These are phyloP conservation scores for Steinernema feltiae DNA, from an alignment of 1,140 invertebrate genomes.

Conservation along the genomic window DNA sequence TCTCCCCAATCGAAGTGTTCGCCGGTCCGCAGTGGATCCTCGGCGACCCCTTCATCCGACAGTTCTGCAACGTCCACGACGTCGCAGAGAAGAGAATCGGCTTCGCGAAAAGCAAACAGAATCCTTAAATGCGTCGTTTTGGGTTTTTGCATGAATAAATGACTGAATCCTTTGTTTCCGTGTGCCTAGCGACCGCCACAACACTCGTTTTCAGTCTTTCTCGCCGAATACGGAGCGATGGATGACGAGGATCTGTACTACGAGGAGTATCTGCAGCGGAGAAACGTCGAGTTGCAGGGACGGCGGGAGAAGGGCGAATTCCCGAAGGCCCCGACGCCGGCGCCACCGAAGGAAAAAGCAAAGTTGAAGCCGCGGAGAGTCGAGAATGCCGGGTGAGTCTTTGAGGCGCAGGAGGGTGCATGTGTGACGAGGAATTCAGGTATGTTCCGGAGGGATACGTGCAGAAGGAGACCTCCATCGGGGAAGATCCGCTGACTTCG, in stretches of 20 bases:
- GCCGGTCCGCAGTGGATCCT: slow-evolving; percentile 31
- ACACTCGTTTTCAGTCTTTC: too few relatives aligned
- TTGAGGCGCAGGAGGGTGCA: neutral
- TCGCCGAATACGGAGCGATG: neutral
- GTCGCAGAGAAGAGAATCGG: neutral
- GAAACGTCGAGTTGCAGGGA: neutral
- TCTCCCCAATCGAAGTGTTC: neutral
- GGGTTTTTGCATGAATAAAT: neutral
- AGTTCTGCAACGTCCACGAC: slow-evolving; percentile 26
- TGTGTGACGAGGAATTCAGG: neutral
- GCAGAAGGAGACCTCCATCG: neutral
- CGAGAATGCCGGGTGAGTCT: neutral
- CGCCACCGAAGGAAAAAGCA: neutral
- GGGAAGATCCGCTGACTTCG: neutral
- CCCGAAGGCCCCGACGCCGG: neutral
- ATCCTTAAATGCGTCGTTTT: neutral
- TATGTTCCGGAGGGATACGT: neutral
- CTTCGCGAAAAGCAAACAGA: neutral
- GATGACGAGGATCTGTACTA: neutral
- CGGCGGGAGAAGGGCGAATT: neutral
- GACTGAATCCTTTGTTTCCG: neutral
- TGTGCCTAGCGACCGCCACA: neutral
- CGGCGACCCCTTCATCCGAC: slow-evolving; percentile 40
- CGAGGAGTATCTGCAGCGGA: neutral
- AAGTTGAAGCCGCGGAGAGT: neutral